Conservation (phyloP, 2,888 invertebrate species). For the Helleia helle region DNA sequence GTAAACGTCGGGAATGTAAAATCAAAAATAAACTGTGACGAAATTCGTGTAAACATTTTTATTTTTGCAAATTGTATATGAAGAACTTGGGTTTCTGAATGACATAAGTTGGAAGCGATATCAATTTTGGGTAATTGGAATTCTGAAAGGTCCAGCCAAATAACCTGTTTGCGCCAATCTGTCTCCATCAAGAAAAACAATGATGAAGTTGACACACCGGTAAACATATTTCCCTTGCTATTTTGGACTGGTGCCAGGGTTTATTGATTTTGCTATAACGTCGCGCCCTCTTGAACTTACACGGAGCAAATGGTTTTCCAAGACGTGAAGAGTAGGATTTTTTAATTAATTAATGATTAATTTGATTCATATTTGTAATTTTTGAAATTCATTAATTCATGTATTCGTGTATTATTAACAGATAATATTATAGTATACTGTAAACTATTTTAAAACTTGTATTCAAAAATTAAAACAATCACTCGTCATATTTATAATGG, state of each 20-base stretch:
- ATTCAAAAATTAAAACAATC: no score
- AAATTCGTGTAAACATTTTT: no score
- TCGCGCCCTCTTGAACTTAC: conserved; percentile 9
- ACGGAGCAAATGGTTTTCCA: conserved; percentile 8
- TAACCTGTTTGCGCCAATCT: conserved; percentile 15
- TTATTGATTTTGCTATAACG: conserved; percentile 25
- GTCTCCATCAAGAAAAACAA: conserved; percentile 26
- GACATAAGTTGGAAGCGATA: background rate
- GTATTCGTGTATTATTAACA: no score
- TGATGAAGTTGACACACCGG: conserved; percentile 23
- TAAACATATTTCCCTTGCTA: conserved; percentile 26
- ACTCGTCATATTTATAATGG: no score
- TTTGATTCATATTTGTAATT: no score
- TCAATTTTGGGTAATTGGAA: conserved; percentile 1
- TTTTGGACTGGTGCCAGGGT: conserved; percentile 25
- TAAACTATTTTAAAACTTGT: no score
- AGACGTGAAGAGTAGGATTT: background rate
- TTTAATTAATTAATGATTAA: background rate
- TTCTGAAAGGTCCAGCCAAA: background rate
- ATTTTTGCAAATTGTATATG: no score
- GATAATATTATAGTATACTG: no score
- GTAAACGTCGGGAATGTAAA: no score
- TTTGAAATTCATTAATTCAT: no score
- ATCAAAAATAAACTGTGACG: no score
- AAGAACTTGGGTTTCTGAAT: background rate